These are phyloP conservation scores for Dunckerocampus dactyliophorus DNA, from an alignment of 2,113 vertebrate species.

Conservation along the genomic window DNA sequence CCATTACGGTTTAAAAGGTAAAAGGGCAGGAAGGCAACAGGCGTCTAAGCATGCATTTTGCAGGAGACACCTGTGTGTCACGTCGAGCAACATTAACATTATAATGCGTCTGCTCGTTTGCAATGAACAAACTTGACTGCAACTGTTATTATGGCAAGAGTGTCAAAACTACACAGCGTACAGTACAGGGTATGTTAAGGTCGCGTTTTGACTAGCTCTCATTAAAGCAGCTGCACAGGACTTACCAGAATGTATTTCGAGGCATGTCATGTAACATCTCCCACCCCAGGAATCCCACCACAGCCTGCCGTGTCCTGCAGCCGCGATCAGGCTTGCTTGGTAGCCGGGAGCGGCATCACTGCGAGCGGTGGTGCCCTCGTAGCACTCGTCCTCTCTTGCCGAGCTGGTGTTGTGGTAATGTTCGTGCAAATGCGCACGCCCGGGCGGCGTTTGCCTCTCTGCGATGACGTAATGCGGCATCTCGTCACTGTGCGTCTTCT, in stretches of 20 bases:
- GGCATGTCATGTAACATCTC: slow-evolving; percentile 60
- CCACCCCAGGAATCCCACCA: slow-evolving; percentile 33
- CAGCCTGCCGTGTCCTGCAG: slow-evolving; percentile 27
- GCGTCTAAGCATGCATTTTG: slow-evolving; percentile 59
- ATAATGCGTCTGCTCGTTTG: background rate
- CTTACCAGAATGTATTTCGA: slow-evolving; percentile 72
- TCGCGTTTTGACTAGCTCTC: slow-evolving; percentile 50
- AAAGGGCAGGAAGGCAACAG: slow-evolving; percentile 47
- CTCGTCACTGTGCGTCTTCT: slow-evolving; percentile 48
- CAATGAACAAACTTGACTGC: slow-evolving; percentile 30
- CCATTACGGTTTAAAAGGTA: background rate
- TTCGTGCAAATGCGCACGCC: slow-evolving; percentile 57
- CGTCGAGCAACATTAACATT: background rate
- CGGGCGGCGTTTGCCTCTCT: slow-evolving; percentile 8
- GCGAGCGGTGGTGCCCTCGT: slow-evolving; percentile 31
- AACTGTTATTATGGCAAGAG: slow-evolving; percentile 61
- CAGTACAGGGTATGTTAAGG: slow-evolving; percentile 56
- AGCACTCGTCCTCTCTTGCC: slow-evolving; percentile 40
- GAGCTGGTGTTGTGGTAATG: slow-evolving; percentile 56
- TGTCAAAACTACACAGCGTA: slow-evolving; percentile 48
- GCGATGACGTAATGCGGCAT: slow-evolving; percentile 77
- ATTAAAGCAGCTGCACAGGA: slow-evolving; percentile 58
- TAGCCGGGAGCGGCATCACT: slow-evolving; percentile 45
- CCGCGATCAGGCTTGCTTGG: slow-evolving; percentile 41
- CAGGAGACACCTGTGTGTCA: slow-evolving; percentile 40